A percentile compares a stretch with the other conserved stretches of the same genome.
Conservation (phyloP, 2,113 vertebrate genomes). For the Isurus oxyrinchus region DNA sequence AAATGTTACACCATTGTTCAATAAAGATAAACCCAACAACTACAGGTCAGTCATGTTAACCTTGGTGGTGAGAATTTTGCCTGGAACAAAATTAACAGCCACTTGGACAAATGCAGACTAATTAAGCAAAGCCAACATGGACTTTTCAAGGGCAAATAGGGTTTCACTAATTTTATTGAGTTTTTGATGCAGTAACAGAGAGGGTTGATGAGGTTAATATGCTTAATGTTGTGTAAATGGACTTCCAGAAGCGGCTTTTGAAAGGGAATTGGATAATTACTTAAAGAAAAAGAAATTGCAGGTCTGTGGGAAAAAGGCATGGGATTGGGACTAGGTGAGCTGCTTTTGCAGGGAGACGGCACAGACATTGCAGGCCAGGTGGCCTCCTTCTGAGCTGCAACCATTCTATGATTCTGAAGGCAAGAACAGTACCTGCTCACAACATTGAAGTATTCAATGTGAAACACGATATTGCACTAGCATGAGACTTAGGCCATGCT, state of each 20-base stretch:
- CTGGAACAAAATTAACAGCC: not conserved
- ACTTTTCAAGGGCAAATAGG: not conserved
- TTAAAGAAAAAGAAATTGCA: not conserved
- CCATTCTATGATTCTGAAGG: not conserved
- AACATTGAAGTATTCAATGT: slow-evolving; percentile 1
- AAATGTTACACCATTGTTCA: not conserved
- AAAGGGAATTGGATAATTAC: not conserved
- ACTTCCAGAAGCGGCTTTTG: not conserved
- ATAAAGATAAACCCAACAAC: not conserved
- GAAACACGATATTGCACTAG: not conserved
- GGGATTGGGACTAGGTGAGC: not conserved
- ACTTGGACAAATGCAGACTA: not conserved
- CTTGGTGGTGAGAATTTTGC: not conserved
- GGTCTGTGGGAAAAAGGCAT: not conserved
- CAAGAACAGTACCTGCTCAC: not conserved
- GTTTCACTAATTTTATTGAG: too few relatives aligned
- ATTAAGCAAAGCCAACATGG: not conserved
- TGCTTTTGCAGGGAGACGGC: not conserved
- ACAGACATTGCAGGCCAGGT: not conserved
- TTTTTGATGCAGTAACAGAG: too few relatives aligned
- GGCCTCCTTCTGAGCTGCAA: not conserved
- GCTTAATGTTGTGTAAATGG: not conserved
- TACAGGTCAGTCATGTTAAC: not conserved
- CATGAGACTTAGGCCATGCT: not conserved
- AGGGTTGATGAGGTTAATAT: not conserved